These are phyloP conservation scores for Lepisosteus oculatus DNA, from an alignment of 2,113 vertebrate species.

Conservation along the genomic window DNA sequence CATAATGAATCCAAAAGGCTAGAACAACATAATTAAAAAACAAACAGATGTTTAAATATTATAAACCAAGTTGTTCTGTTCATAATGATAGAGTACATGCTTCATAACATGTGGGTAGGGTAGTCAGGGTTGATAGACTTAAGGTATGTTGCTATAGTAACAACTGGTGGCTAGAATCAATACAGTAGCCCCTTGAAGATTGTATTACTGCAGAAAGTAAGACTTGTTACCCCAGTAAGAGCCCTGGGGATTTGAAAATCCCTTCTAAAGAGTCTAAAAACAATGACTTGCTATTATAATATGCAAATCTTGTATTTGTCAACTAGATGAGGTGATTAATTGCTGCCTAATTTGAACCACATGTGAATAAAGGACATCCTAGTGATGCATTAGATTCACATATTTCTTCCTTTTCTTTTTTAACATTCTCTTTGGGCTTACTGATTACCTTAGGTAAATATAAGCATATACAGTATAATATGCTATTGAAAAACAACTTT, in stretches of 20 bases:
- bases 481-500: too few relatives aligned
- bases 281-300: constrained; percentile 23
- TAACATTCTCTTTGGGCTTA: too few relatives aligned
- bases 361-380: constrained; percentile 19
- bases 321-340: constrained; percentile 27
- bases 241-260: constrained; percentile 2
- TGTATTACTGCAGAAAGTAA: constrained; percentile 18
- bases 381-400: not conserved
- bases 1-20: too few relatives aligned
- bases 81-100: not conserved
- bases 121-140: constrained; percentile 3
- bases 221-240: constrained; percentile 1
- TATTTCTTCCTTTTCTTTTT: too few relatives aligned
- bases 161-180: not conserved
- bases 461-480: too few relatives aligned
- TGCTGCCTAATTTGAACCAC: constrained; percentile 19
- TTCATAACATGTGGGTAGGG: constrained; percentile 18
- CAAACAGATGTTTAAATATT: too few relatives aligned
- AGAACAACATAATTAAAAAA: too few relatives aligned
- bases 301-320: constrained; percentile 31
- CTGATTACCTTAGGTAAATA: too few relatives aligned
- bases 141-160: constrained; percentile 22
- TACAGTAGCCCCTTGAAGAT: constrained; percentile 15
- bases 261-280: constrained; percentile 7
- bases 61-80: too few relatives aligned